Evolutionary conservation across 2,797 vertebrate species (phyloP), one percentile per base, ranked within the genome.

Genomic region (Centroberyx gerrardi): DNA sequence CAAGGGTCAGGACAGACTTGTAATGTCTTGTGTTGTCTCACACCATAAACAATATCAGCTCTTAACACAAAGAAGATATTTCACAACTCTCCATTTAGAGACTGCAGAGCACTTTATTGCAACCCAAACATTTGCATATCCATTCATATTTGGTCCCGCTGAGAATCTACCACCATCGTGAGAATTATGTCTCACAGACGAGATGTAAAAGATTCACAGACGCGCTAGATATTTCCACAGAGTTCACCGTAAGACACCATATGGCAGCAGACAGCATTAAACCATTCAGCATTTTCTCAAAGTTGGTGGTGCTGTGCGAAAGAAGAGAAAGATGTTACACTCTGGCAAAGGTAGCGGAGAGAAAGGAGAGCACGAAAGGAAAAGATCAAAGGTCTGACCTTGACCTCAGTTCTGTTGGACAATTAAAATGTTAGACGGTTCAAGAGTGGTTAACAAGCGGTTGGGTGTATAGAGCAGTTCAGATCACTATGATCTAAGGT

Each of bases 401-500:
- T 67, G 27, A 54, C 73, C 78, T 73, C 66, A 83, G 75, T 82
- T 59, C 70, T 75, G 71, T 76, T 29, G 62, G 83, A 81, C 89
- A 92, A 93, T 94, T 89, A 91, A 93, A 93, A 90, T 70, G 86
- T 90, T 79, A 74, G 63, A 82, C 8, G 22, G 72, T 83, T 92
- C 85, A 67, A 72, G 82, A 90, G 81, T 88, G 88, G 79, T 82
- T 92, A 94, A 94, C 69, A 71, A 93, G 83, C 69, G 8, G 87
- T 92, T 93, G 31, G 75, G 81, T 88, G 76, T 76, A 91, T 42
- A 66, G 63, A 88, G 76, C 73, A 55, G 55, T 79, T 79, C 72
- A 89, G 88, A 92, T 92, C 82, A 91, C 93, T 93, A 83, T 94
- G 91, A 93, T 95, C 89, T 84, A 68, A 70, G 53, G 64, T 87